Conservation (phyloP, 1,140 invertebrate genomes). For the Solenopsis fugax region DNA sequence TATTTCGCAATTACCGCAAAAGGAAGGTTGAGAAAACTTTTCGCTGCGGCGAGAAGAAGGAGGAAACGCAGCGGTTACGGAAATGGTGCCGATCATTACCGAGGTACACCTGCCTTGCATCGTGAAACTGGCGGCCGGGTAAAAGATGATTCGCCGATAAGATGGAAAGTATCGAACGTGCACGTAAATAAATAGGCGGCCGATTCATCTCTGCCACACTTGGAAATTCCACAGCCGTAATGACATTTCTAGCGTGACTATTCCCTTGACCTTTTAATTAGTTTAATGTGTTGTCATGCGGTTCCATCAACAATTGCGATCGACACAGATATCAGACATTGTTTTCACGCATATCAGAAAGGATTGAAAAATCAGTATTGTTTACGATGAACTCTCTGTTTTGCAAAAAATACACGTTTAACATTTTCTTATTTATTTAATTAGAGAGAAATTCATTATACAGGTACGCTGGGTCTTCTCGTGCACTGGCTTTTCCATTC, state of each 20-base stretch:
- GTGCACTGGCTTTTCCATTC: constrained; percentile 18
- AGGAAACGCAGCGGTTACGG: constrained; percentile 37
- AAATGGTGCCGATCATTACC: constrained; percentile 49
- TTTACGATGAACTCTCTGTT: background rate
- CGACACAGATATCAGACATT: too few species aligned
- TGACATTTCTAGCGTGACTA: background rate
- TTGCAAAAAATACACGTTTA: background rate
- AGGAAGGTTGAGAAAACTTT: constrained; percentile 17
- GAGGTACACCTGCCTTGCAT: constrained; percentile 45
- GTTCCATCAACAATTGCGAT: background rate
- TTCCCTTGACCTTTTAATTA: background rate
- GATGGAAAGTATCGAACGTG: constrained; percentile 46
- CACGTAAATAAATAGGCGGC: constrained; percentile 50
- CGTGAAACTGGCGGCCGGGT: constrained; percentile 48
- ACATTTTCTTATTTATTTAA: constrained; percentile 33
- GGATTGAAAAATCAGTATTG: background rate
- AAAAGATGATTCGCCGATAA: constrained; percentile 61
- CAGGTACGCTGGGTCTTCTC: background rate
- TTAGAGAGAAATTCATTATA: constrained; percentile 8
- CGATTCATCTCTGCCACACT: constrained; percentile 20
- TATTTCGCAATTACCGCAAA: constrained; percentile 33
- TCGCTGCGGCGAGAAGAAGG: constrained; percentile 22
- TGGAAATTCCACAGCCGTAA: background rate
- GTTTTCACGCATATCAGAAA: background rate
- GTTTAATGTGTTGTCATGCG: background rate